Base-by-base conservation (phyloP, 2,888 invertebrate genomes). In the Nephrotoma appendiculata region DNA sequence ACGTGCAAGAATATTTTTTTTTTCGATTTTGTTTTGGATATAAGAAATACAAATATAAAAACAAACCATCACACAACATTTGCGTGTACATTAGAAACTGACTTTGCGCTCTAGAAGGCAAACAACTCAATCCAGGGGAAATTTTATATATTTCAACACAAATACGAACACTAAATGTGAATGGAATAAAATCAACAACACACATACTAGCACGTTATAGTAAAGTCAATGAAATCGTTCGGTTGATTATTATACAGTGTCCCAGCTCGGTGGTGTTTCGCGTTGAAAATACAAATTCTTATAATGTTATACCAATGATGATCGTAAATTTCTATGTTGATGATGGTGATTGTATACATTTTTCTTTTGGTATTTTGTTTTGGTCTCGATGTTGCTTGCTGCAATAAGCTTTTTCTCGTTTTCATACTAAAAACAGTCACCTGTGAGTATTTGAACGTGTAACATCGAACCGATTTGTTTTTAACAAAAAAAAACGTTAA, bases 401-500 rank as follows among this genome's bases (percentile, higher is more conserved):
- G 86, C 86, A 86, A 83, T 86, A 87, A 71, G 71, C 9, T 71
- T 71, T 71, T 71, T 71, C 71, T 71, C 71, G 71, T 71, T 31
- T 71, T 71, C 31, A 71, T 71, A 71, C 19, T 71, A 31, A 71
- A 71, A 88, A 85, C 84, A 88, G 88, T 88, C 88, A 88, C 88
- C 88, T 88, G 88, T 87, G 87, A 87, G 86, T 86, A 87, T 87
- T 87, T 87, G 87, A 87, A 87, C 88, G 87, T 86, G 57, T 45
- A 88, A 86, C 88, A 88, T 83, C 87, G 84, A 84, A 84, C 9
- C 71, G 84, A 84, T 84, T 84, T 84, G n/a, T 84, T 42, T 84
- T n/a, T 42, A 12, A 9, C 5, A 83, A 41, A 84, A 12, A 84
- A 84, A 48, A 48, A 48, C 9, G n/a, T 42, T 42, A 41, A 42